A percentile compares a stretch with the other conserved stretches of the same genome.
These are phyloP conservation scores for Netelia inedita DNA, from an alignment of 2,888 invertebrate species.

Conservation along the genomic window DNA sequence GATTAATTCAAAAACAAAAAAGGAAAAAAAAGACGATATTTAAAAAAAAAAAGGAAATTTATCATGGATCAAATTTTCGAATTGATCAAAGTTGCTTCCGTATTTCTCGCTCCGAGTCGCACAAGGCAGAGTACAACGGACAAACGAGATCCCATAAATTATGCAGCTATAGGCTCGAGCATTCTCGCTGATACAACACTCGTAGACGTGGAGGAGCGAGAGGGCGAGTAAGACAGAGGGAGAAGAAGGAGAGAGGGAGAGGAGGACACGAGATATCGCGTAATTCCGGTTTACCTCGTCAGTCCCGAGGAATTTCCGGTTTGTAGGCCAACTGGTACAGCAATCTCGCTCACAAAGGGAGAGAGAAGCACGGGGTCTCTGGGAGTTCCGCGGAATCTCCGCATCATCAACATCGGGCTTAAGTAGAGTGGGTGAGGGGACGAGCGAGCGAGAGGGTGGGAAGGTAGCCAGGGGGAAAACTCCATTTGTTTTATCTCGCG, in stretches of 20 bases:
- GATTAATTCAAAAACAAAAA: not conserved
- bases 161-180: slow-evolving; percentile 25
- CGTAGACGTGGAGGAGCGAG: slow-evolving; percentile 25
- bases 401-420: slow-evolving; percentile 29
- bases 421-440: slow-evolving; percentile 3
- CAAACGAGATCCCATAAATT: slow-evolving; percentile 59
- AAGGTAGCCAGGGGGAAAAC: slow-evolving; percentile 2
- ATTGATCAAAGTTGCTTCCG: slow-evolving; percentile 34
- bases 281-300: slow-evolving; percentile 60
- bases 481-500: slow-evolving; percentile 41
- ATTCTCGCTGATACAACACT: slow-evolving; percentile 46
- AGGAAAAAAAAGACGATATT: not conserved
- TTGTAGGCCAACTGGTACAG: slow-evolving; percentile 64
- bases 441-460: not conserved
- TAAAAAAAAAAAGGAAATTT: not conserved
- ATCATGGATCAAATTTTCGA: slow-evolving; percentile 1
- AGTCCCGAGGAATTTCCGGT: slow-evolving; percentile 60
- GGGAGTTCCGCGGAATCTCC: slow-evolving; percentile 2
- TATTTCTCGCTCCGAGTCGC: not conserved
- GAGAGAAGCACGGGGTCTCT: slow-evolving; percentile 4
- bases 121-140: slow-evolving; percentile 16
- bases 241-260: slow-evolving; percentile 2
- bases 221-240: not conserved
- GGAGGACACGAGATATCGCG: slow-evolving; percentile 43
- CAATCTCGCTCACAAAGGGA: slow-evolving; percentile 19